Evolutionary conservation across 2,888 invertebrate species (phyloP).

Genomic region (Spialia ferax): DNA sequence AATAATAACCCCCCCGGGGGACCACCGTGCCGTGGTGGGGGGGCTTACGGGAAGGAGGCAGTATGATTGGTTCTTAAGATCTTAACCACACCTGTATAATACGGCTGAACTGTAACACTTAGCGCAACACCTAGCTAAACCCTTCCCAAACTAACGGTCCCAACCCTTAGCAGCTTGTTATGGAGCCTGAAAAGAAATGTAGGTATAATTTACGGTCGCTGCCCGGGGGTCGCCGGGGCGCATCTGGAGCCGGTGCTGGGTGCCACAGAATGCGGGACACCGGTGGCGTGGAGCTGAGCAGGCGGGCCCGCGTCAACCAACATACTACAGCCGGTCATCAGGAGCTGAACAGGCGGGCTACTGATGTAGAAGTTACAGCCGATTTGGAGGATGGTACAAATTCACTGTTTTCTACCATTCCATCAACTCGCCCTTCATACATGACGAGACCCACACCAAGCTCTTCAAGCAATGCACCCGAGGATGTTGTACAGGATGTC

Average conservation of each 20-base stretch:
- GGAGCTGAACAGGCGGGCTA: too few relatives aligned
- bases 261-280: slow-evolving; percentile 24
- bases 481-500: neutral
- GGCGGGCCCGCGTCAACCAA: slow-evolving; percentile 13
- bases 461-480: neutral
- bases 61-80: too few relatives aligned
- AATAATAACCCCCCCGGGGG: too few relatives aligned
- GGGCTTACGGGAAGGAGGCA: too few relatives aligned
- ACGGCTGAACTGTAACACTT: too few relatives aligned
- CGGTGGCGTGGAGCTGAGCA: slow-evolving; percentile 18
- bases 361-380: too few relatives aligned
- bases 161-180: neutral
- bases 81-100: too few relatives aligned
- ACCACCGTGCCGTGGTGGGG: too few relatives aligned
- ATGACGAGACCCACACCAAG: too few relatives aligned
- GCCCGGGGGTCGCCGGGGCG: slow-evolving; percentile 43
- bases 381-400: too few relatives aligned
- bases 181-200: neutral
- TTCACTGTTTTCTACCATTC: too few relatives aligned
- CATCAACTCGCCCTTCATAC: too few relatives aligned
- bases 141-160: neutral
- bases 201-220: slow-evolving; percentile 38
- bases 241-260: slow-evolving; percentile 40
- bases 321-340: slow-evolving; percentile 15
- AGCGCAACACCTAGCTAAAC: neutral